phyloP scores from a whole-genome alignment of 2,888 invertebrate genomes.

The Seira ritae region DNA sequence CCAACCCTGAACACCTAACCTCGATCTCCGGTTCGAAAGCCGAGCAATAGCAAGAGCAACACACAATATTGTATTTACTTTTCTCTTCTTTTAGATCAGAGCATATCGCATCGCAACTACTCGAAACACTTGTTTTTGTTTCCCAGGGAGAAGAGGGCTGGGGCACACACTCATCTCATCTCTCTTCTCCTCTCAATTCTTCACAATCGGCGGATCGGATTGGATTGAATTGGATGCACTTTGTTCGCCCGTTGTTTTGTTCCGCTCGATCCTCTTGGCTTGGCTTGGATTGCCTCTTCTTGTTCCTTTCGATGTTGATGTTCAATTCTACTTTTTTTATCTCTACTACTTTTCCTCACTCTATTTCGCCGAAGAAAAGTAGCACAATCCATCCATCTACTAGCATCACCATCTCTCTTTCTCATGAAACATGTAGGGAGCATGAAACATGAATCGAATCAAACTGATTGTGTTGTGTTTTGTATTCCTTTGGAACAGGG shows the following conservation, averaged over 20 bases:
- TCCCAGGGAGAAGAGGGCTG: too few relatives aligned
- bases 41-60: too few relatives aligned
- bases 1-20: too few relatives aligned
- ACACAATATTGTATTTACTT: too few relatives aligned
- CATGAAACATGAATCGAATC: constrained; percentile 11
- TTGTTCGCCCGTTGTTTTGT: too few relatives aligned
- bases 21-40: too few relatives aligned
- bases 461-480: not conserved
- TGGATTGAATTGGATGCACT: too few relatives aligned
- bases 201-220: not conserved
- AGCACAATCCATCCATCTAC: not conserved
- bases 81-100: too few relatives aligned
- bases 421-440: not conserved
- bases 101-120: too few relatives aligned
- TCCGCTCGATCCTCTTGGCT: too few relatives aligned
- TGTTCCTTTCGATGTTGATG: too few relatives aligned
- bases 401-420: not conserved
- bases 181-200: not conserved
- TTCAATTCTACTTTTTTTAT: not conserved
- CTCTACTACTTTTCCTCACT: not conserved
- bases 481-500: not conserved
- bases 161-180: not conserved
- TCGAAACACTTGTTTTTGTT: constrained; percentile 3
- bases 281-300: too few relatives aligned
- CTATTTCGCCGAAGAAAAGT: not conserved